These are phyloP conservation scores for Lepidurus couesii DNA, from an alignment of 1,140 invertebrate species.

Conservation along the genomic window DNA sequence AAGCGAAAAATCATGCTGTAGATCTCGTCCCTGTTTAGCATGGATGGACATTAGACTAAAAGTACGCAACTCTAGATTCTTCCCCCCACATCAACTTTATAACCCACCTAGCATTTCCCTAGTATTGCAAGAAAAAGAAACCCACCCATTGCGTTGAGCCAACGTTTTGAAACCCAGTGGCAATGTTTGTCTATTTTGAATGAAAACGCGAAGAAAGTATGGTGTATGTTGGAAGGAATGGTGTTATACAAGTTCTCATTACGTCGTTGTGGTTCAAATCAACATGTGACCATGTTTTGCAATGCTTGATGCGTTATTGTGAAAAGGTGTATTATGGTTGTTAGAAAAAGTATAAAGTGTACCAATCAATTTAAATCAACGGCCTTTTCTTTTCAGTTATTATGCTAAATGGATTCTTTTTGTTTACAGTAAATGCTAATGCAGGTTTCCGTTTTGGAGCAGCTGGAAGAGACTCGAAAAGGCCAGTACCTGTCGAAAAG, in stretches of 20 bases:
- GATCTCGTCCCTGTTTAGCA: constrained; percentile 17
- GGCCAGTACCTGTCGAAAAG: neutral
- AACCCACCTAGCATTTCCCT: neutral
- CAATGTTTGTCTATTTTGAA: neutral
- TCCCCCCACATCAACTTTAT: neutral
- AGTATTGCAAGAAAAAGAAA: neutral
- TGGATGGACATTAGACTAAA: neutral
- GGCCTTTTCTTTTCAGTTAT: neutral
- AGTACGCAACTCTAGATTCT: too few species aligned
- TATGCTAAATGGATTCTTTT: neutral
- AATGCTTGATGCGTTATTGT: neutral
- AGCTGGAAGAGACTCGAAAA: neutral
- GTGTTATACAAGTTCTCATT: neutral
- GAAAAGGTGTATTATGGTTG: constrained; percentile 1
- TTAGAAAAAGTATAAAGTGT: constrained; percentile 10
- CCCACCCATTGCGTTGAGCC: constrained; percentile 16
- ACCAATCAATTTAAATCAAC: neutral
- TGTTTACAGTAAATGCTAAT: neutral
- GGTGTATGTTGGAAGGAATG: neutral
- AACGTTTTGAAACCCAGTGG: constrained; percentile 4
- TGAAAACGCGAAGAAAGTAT: neutral
- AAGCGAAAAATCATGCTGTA: constrained; percentile 3
- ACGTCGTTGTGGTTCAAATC: neutral
- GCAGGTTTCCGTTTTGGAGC: neutral
- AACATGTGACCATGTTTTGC: neutral